Conservation (phyloP, 2,113 vertebrate species). For the Phalacrocorax pelagicus region DNA sequence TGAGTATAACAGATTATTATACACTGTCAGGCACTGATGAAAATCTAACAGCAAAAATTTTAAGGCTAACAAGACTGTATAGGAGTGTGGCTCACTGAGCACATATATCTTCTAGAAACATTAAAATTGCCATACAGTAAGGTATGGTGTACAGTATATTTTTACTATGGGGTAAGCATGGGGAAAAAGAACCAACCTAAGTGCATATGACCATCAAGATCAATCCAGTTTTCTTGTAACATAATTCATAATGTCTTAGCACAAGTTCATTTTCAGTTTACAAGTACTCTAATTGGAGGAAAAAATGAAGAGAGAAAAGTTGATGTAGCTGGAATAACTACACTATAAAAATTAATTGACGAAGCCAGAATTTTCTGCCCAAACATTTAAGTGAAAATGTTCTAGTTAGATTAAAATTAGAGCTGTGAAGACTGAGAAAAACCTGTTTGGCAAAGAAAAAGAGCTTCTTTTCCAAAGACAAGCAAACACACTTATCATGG, state of each 20-base stretch:
- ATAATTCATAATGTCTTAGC: slow-evolving; percentile 26
- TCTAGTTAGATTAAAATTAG: slow-evolving; percentile 45
- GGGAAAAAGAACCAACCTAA: background rate
- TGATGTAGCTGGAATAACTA: slow-evolving; percentile 40
- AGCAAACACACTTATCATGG: slow-evolving; percentile 16
- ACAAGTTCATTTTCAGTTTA: slow-evolving; percentile 58
- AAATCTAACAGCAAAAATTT: slow-evolving; percentile 20
- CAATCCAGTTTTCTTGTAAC: slow-evolving; percentile 4
- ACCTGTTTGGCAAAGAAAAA: slow-evolving; percentile 1
- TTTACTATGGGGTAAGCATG: slow-evolving; percentile 13
- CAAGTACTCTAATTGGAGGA: background rate
- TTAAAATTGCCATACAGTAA: background rate
- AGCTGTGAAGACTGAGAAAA: background rate
- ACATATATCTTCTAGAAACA: background rate
- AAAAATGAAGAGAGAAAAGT: slow-evolving; percentile 28
- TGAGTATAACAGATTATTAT: background rate
- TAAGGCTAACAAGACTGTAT: background rate
- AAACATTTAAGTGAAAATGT: background rate
- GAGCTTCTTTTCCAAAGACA: slow-evolving; percentile 41
- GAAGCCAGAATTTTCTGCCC: slow-evolving; percentile 35
- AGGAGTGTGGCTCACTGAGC: slow-evolving; percentile 14
- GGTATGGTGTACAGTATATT: slow-evolving; percentile 49
- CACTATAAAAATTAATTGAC: slow-evolving; percentile 21
- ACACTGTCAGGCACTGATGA: background rate
- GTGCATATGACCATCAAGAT: slow-evolving; percentile 18